Percentiles rank a stretch among this genome's conserved stretches.
These are phyloP conservation scores for Syncerus caffer DNA, from an alignment of 2,797 vertebrate genomes.

Conservation along the genomic window DNA sequence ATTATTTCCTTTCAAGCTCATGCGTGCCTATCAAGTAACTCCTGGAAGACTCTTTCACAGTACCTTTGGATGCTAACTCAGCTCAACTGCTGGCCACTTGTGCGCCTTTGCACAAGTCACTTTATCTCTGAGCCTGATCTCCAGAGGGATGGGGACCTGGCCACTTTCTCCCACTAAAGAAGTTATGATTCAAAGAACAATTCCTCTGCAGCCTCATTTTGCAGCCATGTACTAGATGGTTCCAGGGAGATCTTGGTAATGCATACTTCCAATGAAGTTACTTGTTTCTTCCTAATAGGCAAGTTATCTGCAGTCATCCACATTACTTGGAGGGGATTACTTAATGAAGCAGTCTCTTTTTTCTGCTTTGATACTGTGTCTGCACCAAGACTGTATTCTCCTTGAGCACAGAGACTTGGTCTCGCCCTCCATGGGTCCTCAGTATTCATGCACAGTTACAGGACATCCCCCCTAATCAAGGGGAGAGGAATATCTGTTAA, in stretches of 20 bases:
- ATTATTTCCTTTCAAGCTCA: background rate
- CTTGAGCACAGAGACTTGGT: background rate
- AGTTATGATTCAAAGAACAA: conserved; percentile 2
- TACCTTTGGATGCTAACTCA: background rate
- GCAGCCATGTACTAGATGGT: background rate
- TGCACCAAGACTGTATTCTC: background rate
- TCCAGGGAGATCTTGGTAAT: background rate
- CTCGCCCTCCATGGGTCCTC: background rate
- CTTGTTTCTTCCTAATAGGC: background rate
- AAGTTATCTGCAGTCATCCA: background rate
- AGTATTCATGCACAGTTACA: background rate
- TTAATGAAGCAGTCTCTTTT: background rate
- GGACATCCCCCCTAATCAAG: background rate
- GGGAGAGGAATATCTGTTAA: background rate
- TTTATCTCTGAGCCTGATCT: background rate
- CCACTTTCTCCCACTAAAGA: background rate
- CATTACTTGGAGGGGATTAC: background rate
- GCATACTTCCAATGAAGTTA: background rate
- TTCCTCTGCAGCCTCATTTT: background rate
- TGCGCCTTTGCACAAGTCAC: background rate
- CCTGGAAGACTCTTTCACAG: background rate
- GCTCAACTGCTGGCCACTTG: background rate
- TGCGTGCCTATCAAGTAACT: background rate
- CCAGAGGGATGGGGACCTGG: background rate
- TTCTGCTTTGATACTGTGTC: background rate